phyloP scores from a whole-genome alignment of 2,113 vertebrate species.

The Microtus richardsoni region DNA sequence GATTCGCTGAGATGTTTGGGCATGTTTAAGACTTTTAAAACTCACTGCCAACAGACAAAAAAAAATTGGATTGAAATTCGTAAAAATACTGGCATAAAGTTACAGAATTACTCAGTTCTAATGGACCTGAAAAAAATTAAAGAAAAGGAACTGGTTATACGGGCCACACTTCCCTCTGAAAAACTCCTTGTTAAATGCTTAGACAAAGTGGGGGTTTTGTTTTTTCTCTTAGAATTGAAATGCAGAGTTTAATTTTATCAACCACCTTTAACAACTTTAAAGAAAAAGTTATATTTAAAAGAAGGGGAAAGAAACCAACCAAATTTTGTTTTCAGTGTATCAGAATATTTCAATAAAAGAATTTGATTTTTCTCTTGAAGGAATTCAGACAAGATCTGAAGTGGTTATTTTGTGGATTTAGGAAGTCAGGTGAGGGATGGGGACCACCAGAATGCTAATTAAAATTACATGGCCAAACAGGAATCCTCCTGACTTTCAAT shows the following conservation, averaged over 20 bases:
- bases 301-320: background rate
- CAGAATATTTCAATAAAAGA: slow-evolving; percentile 1
- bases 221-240: slow-evolving; percentile 55
- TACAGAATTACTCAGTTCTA: slow-evolving; percentile 78
- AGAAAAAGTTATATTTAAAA: background rate
- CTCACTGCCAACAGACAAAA: slow-evolving; percentile 57
- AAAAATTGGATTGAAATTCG: slow-evolving; percentile 73
- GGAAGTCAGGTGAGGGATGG: slow-evolving; percentile 42
- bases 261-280: slow-evolving; percentile 28
- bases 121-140: slow-evolving; percentile 62
- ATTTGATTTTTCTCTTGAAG: slow-evolving; percentile 35
- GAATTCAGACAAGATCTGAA: background rate
- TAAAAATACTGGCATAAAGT: slow-evolving; percentile 78
- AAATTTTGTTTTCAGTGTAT: slow-evolving; percentile 46
- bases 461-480: slow-evolving; percentile 44
- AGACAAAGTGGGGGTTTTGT: slow-evolving; percentile 49
- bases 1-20: slow-evolving; percentile 80
- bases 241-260: slow-evolving; percentile 61
- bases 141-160: slow-evolving; percentile 74
- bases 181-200: slow-evolving; percentile 57
- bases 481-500: slow-evolving; percentile 51
- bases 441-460: slow-evolving; percentile 55
- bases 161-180: slow-evolving; percentile 74
- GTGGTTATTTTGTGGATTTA: background rate
- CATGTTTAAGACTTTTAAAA: slow-evolving; percentile 81